Base-by-base conservation (phyloP, 1,140 invertebrate species). In the Micrasema minimum region DNA sequence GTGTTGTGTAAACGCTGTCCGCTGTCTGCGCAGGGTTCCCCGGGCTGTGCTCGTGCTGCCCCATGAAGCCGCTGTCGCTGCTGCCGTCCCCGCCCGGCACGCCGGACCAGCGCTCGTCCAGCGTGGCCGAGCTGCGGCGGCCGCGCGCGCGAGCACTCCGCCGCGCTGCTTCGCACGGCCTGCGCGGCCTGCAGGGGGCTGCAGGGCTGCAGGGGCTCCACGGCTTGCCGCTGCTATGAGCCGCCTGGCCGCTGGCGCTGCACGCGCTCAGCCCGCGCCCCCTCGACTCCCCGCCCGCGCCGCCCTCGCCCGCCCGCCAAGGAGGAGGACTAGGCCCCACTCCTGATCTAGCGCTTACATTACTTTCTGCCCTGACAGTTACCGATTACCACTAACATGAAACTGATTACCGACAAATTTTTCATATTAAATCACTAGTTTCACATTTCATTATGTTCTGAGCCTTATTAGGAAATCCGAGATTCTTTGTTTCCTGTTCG, bases 131-230 rank as follows among this genome's bases (percentile, higher is more conserved):
- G 77, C 83, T 96, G 7, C 85, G 94, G 11, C 87, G 94, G 22
- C 26, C 26, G n/a, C 96, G 96, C 80, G 94, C 94, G 0, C 79
- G 95, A 96, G 78, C 94, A 96, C 80, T 94, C 93, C 1, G 94
- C 94, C 0, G 93, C 94, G 0, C 83, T 94, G 10, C 80, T 94
- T n/a, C 7, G 55, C 91, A 93, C 77, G 90, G 89, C 16, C 81
- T 93, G 22, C 91, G 89, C 79, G 77, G 86, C 82, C 78, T 87
- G 85, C 76, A 87, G 80, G 77, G 84, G n/a, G n/a, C n/a, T 93
- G 18, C 91, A 89, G 79, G 77, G 86, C 78, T 87, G 85, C 76
- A 87, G n/a, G 80, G 77, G 82, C n/a, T n/a, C 26, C 76, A 87
- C 66, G 82, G 85, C 4, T 78, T 87, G 22, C 80, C 81, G 0